phyloP scores from a whole-genome alignment of 1,140 invertebrate genomes.

The Pogonognathellus flavescens region DNA sequence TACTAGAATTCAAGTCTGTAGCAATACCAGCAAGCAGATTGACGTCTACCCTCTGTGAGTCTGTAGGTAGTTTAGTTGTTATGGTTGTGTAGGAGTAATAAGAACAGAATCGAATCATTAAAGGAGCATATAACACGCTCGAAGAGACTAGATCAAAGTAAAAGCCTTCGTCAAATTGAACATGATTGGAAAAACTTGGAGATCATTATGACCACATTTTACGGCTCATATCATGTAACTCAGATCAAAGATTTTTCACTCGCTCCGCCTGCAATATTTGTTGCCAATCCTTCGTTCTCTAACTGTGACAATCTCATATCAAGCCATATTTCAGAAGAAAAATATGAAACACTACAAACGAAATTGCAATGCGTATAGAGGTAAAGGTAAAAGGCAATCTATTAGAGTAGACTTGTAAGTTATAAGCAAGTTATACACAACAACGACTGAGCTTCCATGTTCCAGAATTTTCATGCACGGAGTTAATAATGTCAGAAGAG shows the following conservation, averaged over 20 bases:
- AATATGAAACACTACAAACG: no score
- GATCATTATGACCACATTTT: conserved; percentile 65
- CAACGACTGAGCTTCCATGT: no score
- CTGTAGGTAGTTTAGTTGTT: neutral
- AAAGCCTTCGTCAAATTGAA: conserved; percentile 47
- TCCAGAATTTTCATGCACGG: no score
- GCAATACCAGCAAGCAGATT: neutral
- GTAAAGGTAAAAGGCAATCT: no score
- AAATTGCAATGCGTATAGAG: no score
- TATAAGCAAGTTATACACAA: no score
- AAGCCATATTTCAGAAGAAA: neutral
- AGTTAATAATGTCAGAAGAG: neutral
- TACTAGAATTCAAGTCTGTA: no score
- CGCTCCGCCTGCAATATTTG: conserved; percentile 32
- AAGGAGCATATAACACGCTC: conserved; percentile 37
- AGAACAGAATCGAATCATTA: conserved; percentile 46
- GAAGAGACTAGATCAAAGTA: conserved; percentile 51
- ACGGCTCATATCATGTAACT: conserved; percentile 47
- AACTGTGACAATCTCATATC: neutral
- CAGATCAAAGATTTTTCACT: conserved; percentile 58
- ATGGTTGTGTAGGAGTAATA: conserved; percentile 7
- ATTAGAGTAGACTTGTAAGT: no score
- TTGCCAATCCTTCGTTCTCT: conserved; percentile 18
- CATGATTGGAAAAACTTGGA: conserved; percentile 53
- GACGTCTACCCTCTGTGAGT: neutral